Evolutionary conservation across 2,888 invertebrate species (phyloP), one percentile per base, ranked within the genome.

Genomic region (Chloromyia formosa): DNA sequence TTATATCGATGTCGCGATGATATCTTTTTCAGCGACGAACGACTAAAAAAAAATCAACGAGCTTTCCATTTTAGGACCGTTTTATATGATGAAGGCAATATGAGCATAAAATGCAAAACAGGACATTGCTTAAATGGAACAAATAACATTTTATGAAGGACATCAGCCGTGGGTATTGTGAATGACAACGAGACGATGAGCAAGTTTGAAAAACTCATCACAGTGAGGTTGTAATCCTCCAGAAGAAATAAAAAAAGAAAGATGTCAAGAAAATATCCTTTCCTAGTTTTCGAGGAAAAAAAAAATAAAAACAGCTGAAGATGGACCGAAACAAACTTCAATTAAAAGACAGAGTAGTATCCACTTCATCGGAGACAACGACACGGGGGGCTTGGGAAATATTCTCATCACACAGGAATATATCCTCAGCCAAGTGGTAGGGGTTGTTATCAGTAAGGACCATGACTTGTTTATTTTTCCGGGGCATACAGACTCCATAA

Each of bases 81-180:
- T 5, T 27, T 69, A n/a, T 27, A 54, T 69, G 53, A 69, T 14
- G 16, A 27, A 40, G 58, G 71, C 71, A 71, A 71, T 71, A 71
- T 69, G 54, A 54, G 69, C 23, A 42, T 20, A 40, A 71, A 71
- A 71, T 71, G 71, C 56, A 56, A 71, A 71, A 53, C 56, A 71
- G 71, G 71, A 71, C 58, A 71, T 18, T 56, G 20, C 53, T 40
- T 35, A 71, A 71, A 71, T 71, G 71, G 71, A 40, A 58, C 71
- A 71, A 71, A 71, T 71, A 71, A 71, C 71, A 71, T 71, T 71
- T 71, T 71, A 71, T 71, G 71, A 40, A 56, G 56, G 71, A 71
- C 56, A 56, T 56, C 71, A 71, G 58, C 66, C 45, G 12, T 66
- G 20, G 49, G n/a, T 20, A 56, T 35, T 7, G 20, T 56, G 49